Evolutionary conservation across 2,888 invertebrate genomes (phyloP), one percentile per base, ranked within the genome.

Genomic region (Incurvaria masculella): DNA sequence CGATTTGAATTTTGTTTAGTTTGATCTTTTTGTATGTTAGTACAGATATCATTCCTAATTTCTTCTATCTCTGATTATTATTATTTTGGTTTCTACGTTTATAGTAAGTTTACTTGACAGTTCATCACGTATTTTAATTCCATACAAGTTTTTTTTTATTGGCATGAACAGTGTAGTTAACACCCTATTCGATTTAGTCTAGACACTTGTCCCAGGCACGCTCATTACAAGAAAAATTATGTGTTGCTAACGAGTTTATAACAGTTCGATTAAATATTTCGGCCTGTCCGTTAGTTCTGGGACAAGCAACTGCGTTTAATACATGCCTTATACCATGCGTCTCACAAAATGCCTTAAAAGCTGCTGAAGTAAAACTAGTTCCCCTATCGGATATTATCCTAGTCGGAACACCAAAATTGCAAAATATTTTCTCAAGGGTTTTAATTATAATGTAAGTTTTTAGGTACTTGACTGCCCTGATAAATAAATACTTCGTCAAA

Each of bases 371-470:
- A 47, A 65, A 70, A 6, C 57, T 56, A 14, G 62, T 59, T n/a
- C 68, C 68, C 21, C 61, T 51, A 49, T 72, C 69, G 1, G 60
- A 58, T 14, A 70, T 60, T n/a, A 67, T 51, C n/a, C 59, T 49
- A n/a, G 46, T 43, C 49, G 46, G 8, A 47, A 14, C 11, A 4
- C 55, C 50, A 46, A 57, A 56, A 55, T 23, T 66, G 52, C n/a
- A n/a, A n/a, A n/a, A n/a, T n/a, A n/a, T n/a, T 40, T 61, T 54
- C 43, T 54, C 46, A 8, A 68, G 43, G 10, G 55, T 51, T 48
- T 49, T 55, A n/a, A 65, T 52, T 0, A 60, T 60, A 3, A 54
- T 53, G 44, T 53, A 53, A 2, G 60, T 55, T 44, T 59, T 60
- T 5, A 63, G 63, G 45, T 54, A 56, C 40, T 51, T 55, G 2